Percentiles rank a stretch among this genome's conserved stretches.
These are phyloP conservation scores for Atethmia centrago DNA, from an alignment of 2,888 invertebrate species.

Conservation along the genomic window DNA sequence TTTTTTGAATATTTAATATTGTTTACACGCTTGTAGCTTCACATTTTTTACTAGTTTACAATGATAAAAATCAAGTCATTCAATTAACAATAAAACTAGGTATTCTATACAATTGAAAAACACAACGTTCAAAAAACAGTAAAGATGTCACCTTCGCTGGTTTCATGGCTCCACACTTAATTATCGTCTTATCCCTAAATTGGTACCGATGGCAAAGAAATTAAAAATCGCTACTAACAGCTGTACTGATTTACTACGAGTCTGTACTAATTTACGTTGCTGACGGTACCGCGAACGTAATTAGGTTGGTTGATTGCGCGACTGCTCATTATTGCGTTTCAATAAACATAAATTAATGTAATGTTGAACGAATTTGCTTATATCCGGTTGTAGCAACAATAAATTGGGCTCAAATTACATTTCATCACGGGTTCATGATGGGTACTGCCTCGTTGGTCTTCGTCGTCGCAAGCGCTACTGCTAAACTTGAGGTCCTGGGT, in stretches of 20 bases:
- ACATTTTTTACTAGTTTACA: background rate
- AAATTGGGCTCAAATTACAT: background rate
- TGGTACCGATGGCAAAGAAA: constrained; percentile 58
- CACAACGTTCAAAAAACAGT: no score
- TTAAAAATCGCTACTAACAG: constrained; percentile 45
- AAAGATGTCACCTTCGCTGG: background rate
- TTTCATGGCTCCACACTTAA: constrained; percentile 42
- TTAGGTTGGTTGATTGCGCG: constrained; percentile 36
- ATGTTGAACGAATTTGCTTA: constrained; percentile 16
- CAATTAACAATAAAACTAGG: background rate
- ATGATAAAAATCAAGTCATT: background rate
- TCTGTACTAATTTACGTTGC: constrained; percentile 26
- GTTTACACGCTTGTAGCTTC: background rate
- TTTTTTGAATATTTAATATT: background rate
- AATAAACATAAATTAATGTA: constrained; percentile 24
- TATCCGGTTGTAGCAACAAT: constrained; percentile 24
- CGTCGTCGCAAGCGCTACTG: no score
- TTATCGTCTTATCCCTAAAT: constrained; percentile 48
- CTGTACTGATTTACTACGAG: constrained; percentile 32
- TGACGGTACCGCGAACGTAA: constrained; percentile 39
- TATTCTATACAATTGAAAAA: background rate
- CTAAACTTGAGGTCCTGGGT: no score
- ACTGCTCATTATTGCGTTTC: constrained; percentile 27
- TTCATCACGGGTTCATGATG: background rate
- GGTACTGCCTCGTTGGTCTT: no score